phyloP scores from a whole-genome alignment of 2,888 invertebrate genomes.

The Mesochorus sp. region DNA sequence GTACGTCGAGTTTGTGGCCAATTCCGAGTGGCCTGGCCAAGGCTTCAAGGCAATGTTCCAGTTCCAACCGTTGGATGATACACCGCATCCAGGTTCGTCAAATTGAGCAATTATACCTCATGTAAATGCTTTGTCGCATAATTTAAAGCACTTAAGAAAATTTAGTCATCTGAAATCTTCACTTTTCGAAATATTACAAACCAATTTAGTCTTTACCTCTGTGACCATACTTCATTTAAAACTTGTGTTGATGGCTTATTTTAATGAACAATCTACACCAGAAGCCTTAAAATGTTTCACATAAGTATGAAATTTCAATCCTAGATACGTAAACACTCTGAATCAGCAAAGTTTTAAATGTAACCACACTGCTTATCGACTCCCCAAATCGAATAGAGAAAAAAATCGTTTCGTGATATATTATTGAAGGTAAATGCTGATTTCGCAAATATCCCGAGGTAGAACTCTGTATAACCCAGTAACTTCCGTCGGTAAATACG shows the following conservation, averaged over 20 bases:
- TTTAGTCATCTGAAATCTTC: slow-evolving; percentile 19
- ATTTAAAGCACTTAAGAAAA: slow-evolving; percentile 27
- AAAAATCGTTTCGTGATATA: too few species aligned
- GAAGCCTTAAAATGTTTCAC: too few species aligned
- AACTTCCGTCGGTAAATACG: slow-evolving; percentile 29
- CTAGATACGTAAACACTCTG: too few species aligned
- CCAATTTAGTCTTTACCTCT: slow-evolving; percentile 36
- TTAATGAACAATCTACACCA: too few species aligned
- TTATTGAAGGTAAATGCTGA: neutral
- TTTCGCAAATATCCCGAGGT: neutral
- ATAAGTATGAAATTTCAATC: too few species aligned
- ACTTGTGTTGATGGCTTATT: too few species aligned
- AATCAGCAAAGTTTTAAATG: too few species aligned
- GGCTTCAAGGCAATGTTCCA: slow-evolving; percentile 91
- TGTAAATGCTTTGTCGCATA: slow-evolving; percentile 25
- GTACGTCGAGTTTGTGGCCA: slow-evolving; percentile 92
- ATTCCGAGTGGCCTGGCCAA: slow-evolving; percentile 90
- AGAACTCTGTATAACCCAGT: neutral
- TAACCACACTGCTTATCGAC: too few species aligned
- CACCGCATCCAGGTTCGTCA: slow-evolving; percentile 69
- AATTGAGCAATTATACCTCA: slow-evolving; percentile 28
- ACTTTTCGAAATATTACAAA: neutral
- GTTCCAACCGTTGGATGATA: slow-evolving; percentile 87
- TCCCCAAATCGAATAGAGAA: too few species aligned
- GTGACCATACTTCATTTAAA: too few species aligned